Conservation (phyloP, 2,113 vertebrate genomes). For the Uria aalge region DNA sequence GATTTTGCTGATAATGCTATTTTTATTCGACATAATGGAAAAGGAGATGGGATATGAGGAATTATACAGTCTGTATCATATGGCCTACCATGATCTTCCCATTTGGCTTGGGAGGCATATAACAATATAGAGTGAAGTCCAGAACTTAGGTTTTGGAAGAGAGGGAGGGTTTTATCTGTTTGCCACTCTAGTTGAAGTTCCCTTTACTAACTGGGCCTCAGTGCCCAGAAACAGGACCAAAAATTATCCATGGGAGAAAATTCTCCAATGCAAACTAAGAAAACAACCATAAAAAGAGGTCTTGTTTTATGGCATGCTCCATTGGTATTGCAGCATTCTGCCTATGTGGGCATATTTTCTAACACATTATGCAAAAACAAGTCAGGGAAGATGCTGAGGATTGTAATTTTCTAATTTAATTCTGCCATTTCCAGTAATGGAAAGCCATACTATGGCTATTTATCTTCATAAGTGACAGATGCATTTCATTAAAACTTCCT, state of each 20-base stretch:
- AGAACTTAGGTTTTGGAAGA: background rate
- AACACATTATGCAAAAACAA: slow-evolving; percentile 81
- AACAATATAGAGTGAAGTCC: background rate
- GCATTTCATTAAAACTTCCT: slow-evolving; percentile 82
- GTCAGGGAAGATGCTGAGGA: slow-evolving; percentile 80
- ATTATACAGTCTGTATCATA: background rate
- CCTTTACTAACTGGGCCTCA: background rate
- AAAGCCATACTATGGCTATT: slow-evolving; percentile 75
- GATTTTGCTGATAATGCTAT: background rate
- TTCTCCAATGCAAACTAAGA: slow-evolving; percentile 36
- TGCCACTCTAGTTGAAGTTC: background rate
- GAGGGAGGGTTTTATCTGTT: background rate
- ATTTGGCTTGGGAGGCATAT: background rate
- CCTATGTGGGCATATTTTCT: slow-evolving; percentile 78
- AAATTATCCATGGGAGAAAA: slow-evolving; percentile 34
- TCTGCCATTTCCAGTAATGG: slow-evolving; percentile 84
- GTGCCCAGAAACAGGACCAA: background rate
- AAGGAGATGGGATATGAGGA: background rate
- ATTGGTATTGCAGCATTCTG: slow-evolving; percentile 70
- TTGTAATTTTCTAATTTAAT: slow-evolving; percentile 83
- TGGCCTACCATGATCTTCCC: background rate
- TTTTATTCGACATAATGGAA: background rate
- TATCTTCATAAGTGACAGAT: slow-evolving; percentile 82
- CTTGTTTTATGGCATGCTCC: slow-evolving; percentile 65
- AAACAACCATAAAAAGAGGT: slow-evolving; percentile 55